A percentile compares a stretch with the other conserved stretches of the same genome.
Evolutionary conservation across 92 coral and sea anemone species (phyloP).

Genomic region (Parazoanthus swiftii): DNA sequence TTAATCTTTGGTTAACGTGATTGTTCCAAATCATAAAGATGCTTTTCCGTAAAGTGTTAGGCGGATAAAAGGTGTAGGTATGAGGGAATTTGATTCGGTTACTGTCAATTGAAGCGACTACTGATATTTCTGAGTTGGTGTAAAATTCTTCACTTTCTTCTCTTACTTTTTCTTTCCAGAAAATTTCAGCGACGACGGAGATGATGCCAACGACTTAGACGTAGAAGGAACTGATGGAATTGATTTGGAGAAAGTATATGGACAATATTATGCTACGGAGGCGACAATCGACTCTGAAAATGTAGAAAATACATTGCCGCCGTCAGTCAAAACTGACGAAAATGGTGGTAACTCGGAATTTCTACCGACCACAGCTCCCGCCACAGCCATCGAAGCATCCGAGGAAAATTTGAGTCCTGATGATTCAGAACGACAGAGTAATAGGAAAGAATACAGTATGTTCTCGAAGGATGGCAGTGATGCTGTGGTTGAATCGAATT

Average conservation of each 20-base stretch:
- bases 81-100: neutral
- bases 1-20: neutral
- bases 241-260: constrained; percentile 34
- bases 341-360: constrained; percentile 22
- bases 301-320: constrained; percentile 2
- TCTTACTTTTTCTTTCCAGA: neutral
- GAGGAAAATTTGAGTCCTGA: constrained; percentile 35
- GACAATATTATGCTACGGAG: constrained; percentile 20
- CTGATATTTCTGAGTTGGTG: neutral
- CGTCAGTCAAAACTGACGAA: neutral
- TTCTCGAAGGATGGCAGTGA: neutral
- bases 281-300: constrained; percentile 4
- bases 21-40: neutral
- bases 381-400: constrained; percentile 35
- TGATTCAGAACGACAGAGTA: neutral
- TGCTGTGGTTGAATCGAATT: neutral
- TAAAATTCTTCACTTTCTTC: neutral
- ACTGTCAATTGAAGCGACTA: neutral
- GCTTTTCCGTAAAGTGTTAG: neutral
- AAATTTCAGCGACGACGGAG: constrained; percentile 5
- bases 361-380: constrained; percentile 21
- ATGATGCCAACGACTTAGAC: neutral
- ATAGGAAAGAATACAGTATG: constrained; percentile 3
- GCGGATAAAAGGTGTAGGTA: neutral
- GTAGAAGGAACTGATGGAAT: constrained; percentile 38